Base-by-base conservation (phyloP, 2,797 vertebrate species). In the Tokudaia muenninki region DNA sequence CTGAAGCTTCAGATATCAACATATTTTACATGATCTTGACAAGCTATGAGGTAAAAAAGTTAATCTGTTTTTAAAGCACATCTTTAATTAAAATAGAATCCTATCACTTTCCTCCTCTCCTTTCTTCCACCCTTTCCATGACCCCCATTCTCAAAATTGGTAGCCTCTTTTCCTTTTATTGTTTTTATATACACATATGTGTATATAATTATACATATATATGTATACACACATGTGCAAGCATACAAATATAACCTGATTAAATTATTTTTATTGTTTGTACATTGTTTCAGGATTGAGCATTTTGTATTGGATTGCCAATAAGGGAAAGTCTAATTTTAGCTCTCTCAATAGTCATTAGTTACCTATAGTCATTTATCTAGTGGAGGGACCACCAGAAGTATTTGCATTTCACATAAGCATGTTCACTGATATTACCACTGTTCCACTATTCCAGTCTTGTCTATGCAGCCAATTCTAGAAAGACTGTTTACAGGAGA, bases 1-100 rank as follows among this genome's bases (percentile, higher is more conserved):
- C 14, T 3, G 3, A 14, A 59, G 52, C 61, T 67, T 93, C 50
- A 87, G 3, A 81, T 63, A 44, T 2, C 75, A 21, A 57, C 34
- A 65, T 59, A 72, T 81, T 79, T 96, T 37, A 97, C 34, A 57
- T 50, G 34, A 37, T 87, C 9, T 63, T 96, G 41, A 81, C 22
- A 95, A 93, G 21, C 29, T 55, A 65, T 65, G 82, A 47, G 31
- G 21, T 83, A 47, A 93, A 83, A 26, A 94, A 75, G 63, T 24
- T 80, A 82, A 91, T 22, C 16, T 79, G 14, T 34, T 79, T n/a
- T 80, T 55, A 29, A 29, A 83, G 13, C 24, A 83, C 37, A 61
- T 82, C 37, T 59, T 81, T 59, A 81, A 57, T 24, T 57, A 59
- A 57, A 57, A 57, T 37, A 57, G 21, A 26, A 26, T 37, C 34